These are phyloP conservation scores for Lophura nycthemera DNA, from an alignment of 2,113 vertebrate genomes.

Conservation along the genomic window DNA sequence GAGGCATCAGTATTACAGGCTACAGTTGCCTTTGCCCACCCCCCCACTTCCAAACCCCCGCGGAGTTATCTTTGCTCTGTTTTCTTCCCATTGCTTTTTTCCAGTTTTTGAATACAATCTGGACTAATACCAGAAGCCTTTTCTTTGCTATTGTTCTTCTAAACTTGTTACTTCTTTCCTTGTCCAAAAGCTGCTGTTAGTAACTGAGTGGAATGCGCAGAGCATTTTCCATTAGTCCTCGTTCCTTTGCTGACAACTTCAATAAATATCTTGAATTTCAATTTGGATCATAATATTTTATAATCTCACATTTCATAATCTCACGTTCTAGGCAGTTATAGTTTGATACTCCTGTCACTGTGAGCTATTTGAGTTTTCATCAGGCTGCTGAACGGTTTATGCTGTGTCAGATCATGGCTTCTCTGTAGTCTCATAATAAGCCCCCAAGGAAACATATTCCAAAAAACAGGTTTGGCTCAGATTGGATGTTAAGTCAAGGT, in stretches of 20 bases:
- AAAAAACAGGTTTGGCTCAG: slow-evolving; percentile 50
- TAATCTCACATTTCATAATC: slow-evolving; percentile 32
- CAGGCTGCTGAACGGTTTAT: slow-evolving; percentile 51
- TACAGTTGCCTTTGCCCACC: slow-evolving; percentile 1
- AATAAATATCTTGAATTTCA: slow-evolving; percentile 56
- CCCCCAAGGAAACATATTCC: slow-evolving; percentile 49
- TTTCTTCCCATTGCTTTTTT: slow-evolving; percentile 40
- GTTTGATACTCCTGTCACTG: slow-evolving; percentile 36
- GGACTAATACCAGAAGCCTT: not conserved
- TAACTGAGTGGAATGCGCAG: not conserved
- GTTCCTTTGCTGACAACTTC: slow-evolving; percentile 20
- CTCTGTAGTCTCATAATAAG: slow-evolving; percentile 50
- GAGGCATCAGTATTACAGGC: not conserved
- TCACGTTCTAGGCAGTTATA: slow-evolving; percentile 43
- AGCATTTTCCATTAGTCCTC: slow-evolving; percentile 5
- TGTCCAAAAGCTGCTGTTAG: not conserved
- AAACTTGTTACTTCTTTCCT: not conserved
- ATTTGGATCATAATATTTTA: not conserved
- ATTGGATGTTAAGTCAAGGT: slow-evolving; percentile 42
- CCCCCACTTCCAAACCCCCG: not conserved
- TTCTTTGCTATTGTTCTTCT: slow-evolving; percentile 46
- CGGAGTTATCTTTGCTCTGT: not conserved
- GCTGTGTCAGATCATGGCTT: slow-evolving; percentile 44
- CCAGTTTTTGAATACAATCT: not conserved
- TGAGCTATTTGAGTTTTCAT: slow-evolving; percentile 46